phyloP scores from a whole-genome alignment of 2,113 vertebrate species.

The Sardina pilchardus region DNA sequence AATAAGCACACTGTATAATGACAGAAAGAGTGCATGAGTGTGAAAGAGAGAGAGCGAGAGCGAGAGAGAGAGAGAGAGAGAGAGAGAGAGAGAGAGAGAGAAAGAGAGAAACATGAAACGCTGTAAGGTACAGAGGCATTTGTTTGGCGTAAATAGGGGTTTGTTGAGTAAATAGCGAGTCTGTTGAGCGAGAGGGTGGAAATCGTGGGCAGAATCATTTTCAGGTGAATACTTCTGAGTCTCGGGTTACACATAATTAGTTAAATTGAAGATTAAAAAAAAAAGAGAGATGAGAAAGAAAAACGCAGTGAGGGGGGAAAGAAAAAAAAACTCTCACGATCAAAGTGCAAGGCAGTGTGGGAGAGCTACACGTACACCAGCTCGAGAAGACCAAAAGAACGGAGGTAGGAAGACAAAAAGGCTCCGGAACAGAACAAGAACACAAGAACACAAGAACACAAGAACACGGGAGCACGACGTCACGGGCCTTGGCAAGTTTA shows the following conservation, averaged over 20 bases:
- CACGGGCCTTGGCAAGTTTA: conserved; percentile 32
- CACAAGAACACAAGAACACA: neutral
- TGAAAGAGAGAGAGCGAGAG: neutral
- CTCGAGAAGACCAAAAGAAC: neutral
- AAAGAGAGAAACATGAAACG: neutral
- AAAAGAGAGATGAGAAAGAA: conserved; percentile 30
- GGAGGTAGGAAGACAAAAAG: conserved; percentile 8
- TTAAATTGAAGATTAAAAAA: conserved; percentile 40
- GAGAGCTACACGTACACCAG: conserved; percentile 16
- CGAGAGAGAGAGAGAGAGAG: neutral
- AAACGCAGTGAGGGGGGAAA: no score
- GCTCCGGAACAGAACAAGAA: conserved; percentile 29
- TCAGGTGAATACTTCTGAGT: neutral
- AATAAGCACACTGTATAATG: neutral
- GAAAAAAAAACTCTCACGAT: conserved; percentile 31
- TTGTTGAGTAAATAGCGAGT: no score
- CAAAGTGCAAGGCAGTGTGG: conserved; percentile 38
- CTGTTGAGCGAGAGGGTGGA: neutral
- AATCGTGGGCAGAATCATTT: neutral
- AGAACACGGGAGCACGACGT: conserved; percentile 25
- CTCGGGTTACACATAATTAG: conserved; percentile 55
- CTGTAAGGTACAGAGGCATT: neutral
- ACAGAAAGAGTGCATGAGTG: neutral
- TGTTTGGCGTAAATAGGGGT: neutral
- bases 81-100: no score